Base-by-base conservation (phyloP, 2,113 vertebrate genomes). In the Colistium nudipinnis region DNA sequence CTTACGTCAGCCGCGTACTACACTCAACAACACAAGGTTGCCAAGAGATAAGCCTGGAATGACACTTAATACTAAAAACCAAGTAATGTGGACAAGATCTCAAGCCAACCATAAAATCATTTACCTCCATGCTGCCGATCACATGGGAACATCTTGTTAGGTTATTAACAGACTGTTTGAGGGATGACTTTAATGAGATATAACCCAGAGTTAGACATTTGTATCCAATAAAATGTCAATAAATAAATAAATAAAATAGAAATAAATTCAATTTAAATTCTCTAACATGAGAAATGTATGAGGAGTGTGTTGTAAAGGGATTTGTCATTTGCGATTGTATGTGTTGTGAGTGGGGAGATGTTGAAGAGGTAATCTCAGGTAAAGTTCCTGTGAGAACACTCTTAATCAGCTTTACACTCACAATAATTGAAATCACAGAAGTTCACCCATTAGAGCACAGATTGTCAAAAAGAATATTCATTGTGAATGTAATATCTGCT, bases 1-100 rank as follows among this genome's bases (percentile, higher is more conserved):
- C 39, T 33, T 25, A 38, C 60, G 22, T 10, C 25, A 52, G 14
- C 17, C 27, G 6, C 35, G 41, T 48, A 27, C 22, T 13, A 62
- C 36, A 41, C 24, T 51, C 70, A 55, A 38, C 48, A 62, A 70
- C 33, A 49, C 35, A 74, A 62, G 20, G 62, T 86, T 78, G 78
- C 70, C 47, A 47, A 39, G 76, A 49, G 65, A 71, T 25, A 19
- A 36, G 51, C 25, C 36, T 72, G 64, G 64, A 76, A 84, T 67
- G 57, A 60, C 55, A 59, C 45, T n/a, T 36, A 53, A 31, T 33
- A 44, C 24, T 48, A 70, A 56, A 76, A 39, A n/a, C 57, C n/a
- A 7, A 69, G 36, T 36, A 51, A 67, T 51, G 30, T 19, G 44
- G 14, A 69, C n/a, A 76, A 67, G 65, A 77, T 73, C 33, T 52